Evolutionary conservation across 2,888 invertebrate genomes (phyloP), one percentile per base, ranked within the genome.

Genomic region (Chrysolina haemoptera): DNA sequence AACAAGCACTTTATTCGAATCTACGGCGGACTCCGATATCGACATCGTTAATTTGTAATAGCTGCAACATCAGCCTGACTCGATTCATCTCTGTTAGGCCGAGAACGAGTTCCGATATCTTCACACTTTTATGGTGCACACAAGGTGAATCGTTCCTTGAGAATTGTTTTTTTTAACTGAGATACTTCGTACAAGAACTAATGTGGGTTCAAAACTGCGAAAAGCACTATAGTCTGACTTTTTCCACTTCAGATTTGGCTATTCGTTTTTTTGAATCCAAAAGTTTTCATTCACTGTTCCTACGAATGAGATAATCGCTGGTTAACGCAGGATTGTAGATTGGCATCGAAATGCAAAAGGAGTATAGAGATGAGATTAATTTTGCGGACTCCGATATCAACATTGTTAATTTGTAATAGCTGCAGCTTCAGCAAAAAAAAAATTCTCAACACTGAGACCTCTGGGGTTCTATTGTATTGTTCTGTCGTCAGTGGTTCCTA

Each of bases 11-110:
- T 53, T 12, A 53, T 53, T 22, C 20, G 53, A 20, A 53, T 53
- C 53, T 5, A 22, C 22, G 18, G 20, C 3, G 53, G 12, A 11
- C 20, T 20, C 53, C 53, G 53, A 53, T 53, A 53, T 53, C 53
- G 53, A 53, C 14, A 53, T 53, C 53, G 53, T 53, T 53, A 53
- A 53, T 53, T 53, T 53, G 53, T 53, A 22, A 53, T 18, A 53
- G 14, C 53, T 53, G 53, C 20, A 53, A 2, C 53, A 53, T 53
- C 53, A 20, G 20, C 20, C 20, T 53, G 53, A 20, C 53, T 53
- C 53, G 53, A 53, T 53, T 53, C 53, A 53, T 53, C 20, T 53
- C 53, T 53, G 53, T 53, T 53, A 12, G 53, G 12, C 4, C 12
- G 11, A 11, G 53, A 53, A 53, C 53, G 20, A 53, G 53, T 53